These are phyloP conservation scores for Drosophila barbarae DNA, from an alignment of 2,888 invertebrate genomes.

Conservation along the genomic window DNA sequence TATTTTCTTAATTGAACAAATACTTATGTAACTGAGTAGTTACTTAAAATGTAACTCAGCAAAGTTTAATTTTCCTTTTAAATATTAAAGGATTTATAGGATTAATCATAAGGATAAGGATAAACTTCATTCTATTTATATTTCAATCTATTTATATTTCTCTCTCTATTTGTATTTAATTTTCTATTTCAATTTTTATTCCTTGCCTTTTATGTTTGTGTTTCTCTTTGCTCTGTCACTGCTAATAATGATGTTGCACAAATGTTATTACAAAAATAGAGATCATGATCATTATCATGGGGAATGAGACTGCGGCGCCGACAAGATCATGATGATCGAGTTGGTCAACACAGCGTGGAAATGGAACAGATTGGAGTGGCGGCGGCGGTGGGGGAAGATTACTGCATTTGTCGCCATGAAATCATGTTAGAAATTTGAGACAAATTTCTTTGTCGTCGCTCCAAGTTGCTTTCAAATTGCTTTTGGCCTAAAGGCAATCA, in stretches of 20 bases:
- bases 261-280: not conserved
- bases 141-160: not conserved
- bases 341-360: slow-evolving; percentile 45
- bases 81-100: too few relatives aligned
- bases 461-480: slow-evolving; percentile 43
- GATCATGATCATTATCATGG: not conserved
- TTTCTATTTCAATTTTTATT: not conserved
- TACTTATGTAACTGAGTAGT: not conserved
- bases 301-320: not conserved
- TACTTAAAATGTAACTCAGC: not conserved
- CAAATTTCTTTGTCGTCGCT: slow-evolving; percentile 47
- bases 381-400: slow-evolving; percentile 1
- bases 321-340: slow-evolving; percentile 7
- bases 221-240: slow-evolving; percentile 3
- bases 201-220: not conserved
- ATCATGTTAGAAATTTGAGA: slow-evolving; percentile 58
- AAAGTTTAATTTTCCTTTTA: too few relatives aligned
- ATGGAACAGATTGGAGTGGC: slow-evolving; percentile 40
- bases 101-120: too few relatives aligned
- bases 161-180: not conserved
- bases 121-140: slow-evolving; percentile 2
- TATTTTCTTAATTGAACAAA: not conserved
- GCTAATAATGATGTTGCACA: slow-evolving; percentile 26
- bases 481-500: slow-evolving; percentile 48
- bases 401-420: slow-evolving; percentile 39